phyloP scores from a whole-genome alignment of 2,888 invertebrate genomes.

The Aelia acuminata region DNA sequence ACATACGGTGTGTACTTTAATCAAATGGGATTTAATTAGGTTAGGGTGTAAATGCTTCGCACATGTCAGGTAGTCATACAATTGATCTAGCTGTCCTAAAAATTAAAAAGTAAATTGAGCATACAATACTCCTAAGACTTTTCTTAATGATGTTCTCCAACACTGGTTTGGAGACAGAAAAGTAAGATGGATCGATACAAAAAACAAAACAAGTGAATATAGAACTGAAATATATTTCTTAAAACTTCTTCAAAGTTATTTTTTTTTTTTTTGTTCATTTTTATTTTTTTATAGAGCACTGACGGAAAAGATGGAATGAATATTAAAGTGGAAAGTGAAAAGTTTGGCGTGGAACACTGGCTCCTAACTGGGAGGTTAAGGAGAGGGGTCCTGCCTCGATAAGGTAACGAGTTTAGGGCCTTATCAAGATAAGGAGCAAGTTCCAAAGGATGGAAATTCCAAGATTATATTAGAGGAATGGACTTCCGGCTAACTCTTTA shows the following conservation, averaged over 20 bases:
- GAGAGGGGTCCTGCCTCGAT: constrained; percentile 1
- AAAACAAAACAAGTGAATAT: background rate
- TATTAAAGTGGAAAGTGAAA: constrained; percentile 44
- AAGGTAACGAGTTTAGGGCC: constrained; percentile 40
- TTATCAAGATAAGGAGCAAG: constrained; percentile 29
- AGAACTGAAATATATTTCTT: background rate
- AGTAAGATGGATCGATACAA: too few relatives aligned
- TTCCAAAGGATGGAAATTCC: constrained; percentile 36
- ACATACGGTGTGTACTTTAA: too few relatives aligned
- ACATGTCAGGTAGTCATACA: too few relatives aligned
- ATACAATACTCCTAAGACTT: too few relatives aligned
- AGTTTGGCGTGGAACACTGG: constrained; percentile 3
- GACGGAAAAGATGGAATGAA: constrained; percentile 37
- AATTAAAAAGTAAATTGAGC: too few relatives aligned
- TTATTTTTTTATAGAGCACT: background rate
- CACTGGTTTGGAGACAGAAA: too few relatives aligned
- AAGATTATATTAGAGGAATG: constrained; percentile 25
- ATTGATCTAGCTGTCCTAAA: too few relatives aligned
- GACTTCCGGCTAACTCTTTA: constrained; percentile 8
- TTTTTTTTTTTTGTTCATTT: background rate
- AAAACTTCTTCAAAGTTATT: background rate
- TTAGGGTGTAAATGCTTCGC: too few relatives aligned
- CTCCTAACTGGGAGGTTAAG: background rate
- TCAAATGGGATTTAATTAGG: too few relatives aligned
- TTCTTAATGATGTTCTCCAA: too few relatives aligned